phyloP scores from a whole-genome alignment of 2,113 vertebrate genomes.

The Melanotaenia duboulayi region DNA sequence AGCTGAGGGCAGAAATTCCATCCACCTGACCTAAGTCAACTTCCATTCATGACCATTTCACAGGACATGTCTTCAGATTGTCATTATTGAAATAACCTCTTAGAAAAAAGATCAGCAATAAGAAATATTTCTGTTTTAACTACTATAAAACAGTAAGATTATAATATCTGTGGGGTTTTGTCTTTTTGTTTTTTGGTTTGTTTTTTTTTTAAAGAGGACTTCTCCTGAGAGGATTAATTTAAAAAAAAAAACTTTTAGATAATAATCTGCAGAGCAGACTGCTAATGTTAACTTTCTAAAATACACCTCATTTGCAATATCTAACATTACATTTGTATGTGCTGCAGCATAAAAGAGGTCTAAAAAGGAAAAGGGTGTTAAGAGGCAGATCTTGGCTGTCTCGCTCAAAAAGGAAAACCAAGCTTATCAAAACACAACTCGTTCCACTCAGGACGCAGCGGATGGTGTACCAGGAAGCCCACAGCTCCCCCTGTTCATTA shows the following conservation, averaged over 20 bases:
- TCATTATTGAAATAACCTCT: conserved; percentile 46
- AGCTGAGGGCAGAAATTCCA: conserved; percentile 44
- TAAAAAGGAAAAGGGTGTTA: conserved; percentile 77
- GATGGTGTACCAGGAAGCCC: conserved; percentile 77
- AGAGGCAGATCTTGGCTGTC: conserved; percentile 44
- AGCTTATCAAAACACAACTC: conserved; percentile 83
- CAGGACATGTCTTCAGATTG: conserved; percentile 45
- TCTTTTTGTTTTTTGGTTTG: too few species aligned
- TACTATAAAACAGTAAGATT: conserved; percentile 47
- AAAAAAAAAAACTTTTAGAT: conserved; percentile 36
- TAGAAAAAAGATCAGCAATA: conserved; percentile 56
- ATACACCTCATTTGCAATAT: not conserved
- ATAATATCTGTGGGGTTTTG: conserved; percentile 30
- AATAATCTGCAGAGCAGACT: conserved; percentile 15
- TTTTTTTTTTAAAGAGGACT: not conserved
- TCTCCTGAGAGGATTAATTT: conserved; percentile 29
- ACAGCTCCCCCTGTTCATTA: conserved; percentile 80
- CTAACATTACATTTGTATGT: conserved; percentile 17
- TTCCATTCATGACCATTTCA: conserved; percentile 50
- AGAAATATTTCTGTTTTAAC: conserved; percentile 48
- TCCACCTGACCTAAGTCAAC: conserved; percentile 42
- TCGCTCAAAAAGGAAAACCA: conserved; percentile 70
- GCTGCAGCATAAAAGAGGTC: conserved; percentile 24
- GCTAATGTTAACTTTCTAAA: not conserved
- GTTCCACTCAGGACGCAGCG: conserved; percentile 75